Conservation (phyloP, 1,140 invertebrate species). For the Euwallacea fornicatus region DNA sequence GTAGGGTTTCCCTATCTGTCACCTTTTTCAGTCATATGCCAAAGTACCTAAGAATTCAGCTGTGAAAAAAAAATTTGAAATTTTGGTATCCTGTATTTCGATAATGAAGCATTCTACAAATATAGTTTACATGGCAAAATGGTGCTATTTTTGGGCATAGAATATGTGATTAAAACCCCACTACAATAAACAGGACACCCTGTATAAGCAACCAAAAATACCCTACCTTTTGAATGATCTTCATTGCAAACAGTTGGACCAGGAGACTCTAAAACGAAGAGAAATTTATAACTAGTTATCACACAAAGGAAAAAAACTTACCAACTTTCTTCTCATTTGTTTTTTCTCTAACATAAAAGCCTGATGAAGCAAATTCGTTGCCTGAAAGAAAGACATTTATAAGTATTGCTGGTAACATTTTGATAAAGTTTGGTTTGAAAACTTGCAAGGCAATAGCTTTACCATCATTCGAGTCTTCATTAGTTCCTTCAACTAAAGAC, state of each 20-base stretch:
- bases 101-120: too few species aligned
- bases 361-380: slow-evolving; percentile 23
- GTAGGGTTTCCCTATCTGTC: too few species aligned
- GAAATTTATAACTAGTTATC: neutral
- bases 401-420: slow-evolving; percentile 10
- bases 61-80: too few species aligned
- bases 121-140: too few species aligned
- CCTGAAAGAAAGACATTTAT: slow-evolving; percentile 14
- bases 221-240: neutral
- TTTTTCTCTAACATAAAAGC: slow-evolving; percentile 38
- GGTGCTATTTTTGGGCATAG: too few species aligned
- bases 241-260: neutral
- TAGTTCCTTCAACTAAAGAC: slow-evolving; percentile 26
- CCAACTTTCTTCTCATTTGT: slow-evolving; percentile 19
- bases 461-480: slow-evolving; percentile 32
- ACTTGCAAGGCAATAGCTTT: neutral
- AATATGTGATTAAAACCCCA: too few species aligned
- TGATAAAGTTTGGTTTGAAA: neutral
- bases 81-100: too few species aligned
- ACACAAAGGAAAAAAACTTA: slow-evolving; percentile 3
- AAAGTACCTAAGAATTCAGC: too few species aligned
- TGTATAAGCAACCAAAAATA: too few species aligned
- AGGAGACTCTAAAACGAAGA: neutral
- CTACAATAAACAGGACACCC: too few species aligned
- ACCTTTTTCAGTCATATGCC: too few species aligned